Evolutionary conservation across 35 echinoderm and acorn worm species (phyloP).

Genomic region (Stichopus chloronotus): DNA sequence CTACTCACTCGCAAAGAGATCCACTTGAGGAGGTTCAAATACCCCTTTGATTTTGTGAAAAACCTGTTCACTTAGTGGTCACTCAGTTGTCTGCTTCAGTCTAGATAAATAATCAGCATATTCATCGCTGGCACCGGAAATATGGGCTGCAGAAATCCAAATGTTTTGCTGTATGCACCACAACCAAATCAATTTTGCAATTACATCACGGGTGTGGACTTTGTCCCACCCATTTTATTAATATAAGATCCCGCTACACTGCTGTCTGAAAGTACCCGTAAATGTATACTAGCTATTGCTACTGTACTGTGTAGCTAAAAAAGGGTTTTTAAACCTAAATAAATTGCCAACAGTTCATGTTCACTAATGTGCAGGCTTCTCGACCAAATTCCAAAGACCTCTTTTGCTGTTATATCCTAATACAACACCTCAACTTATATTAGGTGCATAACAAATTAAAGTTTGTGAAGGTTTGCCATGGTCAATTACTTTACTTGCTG

Average conservation of each 20-base stretch:
- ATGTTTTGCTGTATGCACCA: conserved; percentile 73
- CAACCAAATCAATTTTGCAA: conserved; percentile 70
- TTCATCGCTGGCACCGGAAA: conserved; percentile 60
- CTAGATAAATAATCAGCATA: conserved; percentile 70
- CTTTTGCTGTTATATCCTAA: conserved; percentile 32
- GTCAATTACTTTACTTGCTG: background rate
- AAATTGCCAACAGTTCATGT: conserved; percentile 50
- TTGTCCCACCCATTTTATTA: conserved; percentile 65
- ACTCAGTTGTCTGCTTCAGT: conserved; percentile 66
- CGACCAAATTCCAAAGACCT: conserved; percentile 62
- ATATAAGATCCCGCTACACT: conserved; percentile 76
- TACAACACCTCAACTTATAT: conserved; percentile 64
- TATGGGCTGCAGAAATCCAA: conserved; percentile 69
- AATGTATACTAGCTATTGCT: conserved; percentile 37
- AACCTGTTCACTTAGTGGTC: conserved; percentile 63
- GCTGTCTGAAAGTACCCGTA: conserved; percentile 66
- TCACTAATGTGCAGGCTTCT: conserved; percentile 48
- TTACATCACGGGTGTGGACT: conserved; percentile 69
- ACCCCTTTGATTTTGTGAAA: conserved; percentile 53
- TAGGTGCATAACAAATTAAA: conserved; percentile 64
- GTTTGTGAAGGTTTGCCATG: conserved; percentile 48
- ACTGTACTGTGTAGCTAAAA: background rate
- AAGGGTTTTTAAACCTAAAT: conserved; percentile 62
- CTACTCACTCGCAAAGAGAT: conserved; percentile 85
- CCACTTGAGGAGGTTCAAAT: conserved; percentile 77